Conservation (phyloP, 2,797 vertebrate species). For the Pantherophis alleghaniensis region DNA sequence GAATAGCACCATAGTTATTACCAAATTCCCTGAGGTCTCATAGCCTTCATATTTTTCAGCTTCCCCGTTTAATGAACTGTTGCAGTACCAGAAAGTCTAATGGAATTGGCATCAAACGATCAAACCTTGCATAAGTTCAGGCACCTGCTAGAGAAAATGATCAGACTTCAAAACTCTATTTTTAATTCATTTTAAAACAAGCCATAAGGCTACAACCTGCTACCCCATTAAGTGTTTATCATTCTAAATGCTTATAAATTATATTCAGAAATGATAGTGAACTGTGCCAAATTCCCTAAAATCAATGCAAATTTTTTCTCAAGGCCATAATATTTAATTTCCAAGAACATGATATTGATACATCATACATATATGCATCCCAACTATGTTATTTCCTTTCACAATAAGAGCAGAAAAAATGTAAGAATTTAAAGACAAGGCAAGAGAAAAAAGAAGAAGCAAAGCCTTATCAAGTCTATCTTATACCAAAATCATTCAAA, state of each 20-base stretch:
- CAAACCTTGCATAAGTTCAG: slow-evolving; percentile 27
- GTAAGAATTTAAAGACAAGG: neutral
- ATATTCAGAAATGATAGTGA: neutral
- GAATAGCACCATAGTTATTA: slow-evolving; percentile 49
- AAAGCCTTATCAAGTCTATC: neutral
- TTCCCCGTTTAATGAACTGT: slow-evolving; percentile 54
- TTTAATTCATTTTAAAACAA: slow-evolving; percentile 33
- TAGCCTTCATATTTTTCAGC: slow-evolving; percentile 55
- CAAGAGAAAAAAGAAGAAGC: neutral
- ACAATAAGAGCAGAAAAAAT: neutral
- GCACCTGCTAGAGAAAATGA: slow-evolving; percentile 52
- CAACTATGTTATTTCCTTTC: neutral
- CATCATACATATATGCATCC: neutral
- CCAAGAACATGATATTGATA: neutral
- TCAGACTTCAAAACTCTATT: slow-evolving; percentile 1
- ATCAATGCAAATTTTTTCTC: neutral
- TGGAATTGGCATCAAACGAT: slow-evolving; percentile 51
- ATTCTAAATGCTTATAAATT: neutral
- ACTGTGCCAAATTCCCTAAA: neutral
- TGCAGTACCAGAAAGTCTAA: slow-evolving; percentile 44
- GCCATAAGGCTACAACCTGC: neutral
- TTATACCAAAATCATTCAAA: neutral
- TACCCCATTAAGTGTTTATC: slow-evolving; percentile 1
- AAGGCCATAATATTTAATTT: neutral
- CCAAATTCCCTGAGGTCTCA: slow-evolving; percentile 47